Conservation (phyloP, 2,888 invertebrate genomes). For the Troglohyphantes excavatus region DNA sequence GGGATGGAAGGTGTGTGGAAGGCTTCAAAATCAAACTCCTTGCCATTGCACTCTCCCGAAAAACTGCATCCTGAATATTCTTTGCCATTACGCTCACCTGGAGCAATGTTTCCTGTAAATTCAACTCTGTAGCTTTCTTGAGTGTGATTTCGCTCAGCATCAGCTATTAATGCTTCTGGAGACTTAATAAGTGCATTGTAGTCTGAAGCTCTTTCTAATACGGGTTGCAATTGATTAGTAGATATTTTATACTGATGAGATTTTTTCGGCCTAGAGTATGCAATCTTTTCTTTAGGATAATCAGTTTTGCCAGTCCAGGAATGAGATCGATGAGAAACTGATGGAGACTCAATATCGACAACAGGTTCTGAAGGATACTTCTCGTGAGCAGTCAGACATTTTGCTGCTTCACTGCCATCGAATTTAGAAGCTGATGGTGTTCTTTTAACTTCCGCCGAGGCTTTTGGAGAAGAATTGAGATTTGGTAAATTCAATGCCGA, state of each 20-base stretch:
- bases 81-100: not conserved
- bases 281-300: constrained; percentile 87
- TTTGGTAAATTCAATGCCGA: not conserved
- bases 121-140: not conserved
- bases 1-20: constrained; percentile 84
- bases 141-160: constrained; percentile 28
- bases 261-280: constrained; percentile 86
- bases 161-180: not conserved
- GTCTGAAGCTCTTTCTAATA: constrained; percentile 87
- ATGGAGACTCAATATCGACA: constrained; percentile 85
- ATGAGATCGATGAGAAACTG: constrained; percentile 85
- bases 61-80: constrained; percentile 37
- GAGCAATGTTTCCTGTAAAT: not conserved
- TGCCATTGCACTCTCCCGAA: constrained; percentile 14
- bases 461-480: not conserved
- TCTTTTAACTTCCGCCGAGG: constrained; percentile 2
- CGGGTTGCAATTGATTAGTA: constrained; percentile 88
- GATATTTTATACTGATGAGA: constrained; percentile 84
- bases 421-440: constrained; percentile 7
- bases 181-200: constrained; percentile 84
- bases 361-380: constrained; percentile 90
- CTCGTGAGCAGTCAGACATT: constrained; percentile 88
- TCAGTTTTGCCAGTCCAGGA: constrained; percentile 89
- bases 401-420: constrained; percentile 80
- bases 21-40: constrained; percentile 75